Conservation (phyloP, 2,113 vertebrate genomes). For the Pao palembangensis region DNA sequence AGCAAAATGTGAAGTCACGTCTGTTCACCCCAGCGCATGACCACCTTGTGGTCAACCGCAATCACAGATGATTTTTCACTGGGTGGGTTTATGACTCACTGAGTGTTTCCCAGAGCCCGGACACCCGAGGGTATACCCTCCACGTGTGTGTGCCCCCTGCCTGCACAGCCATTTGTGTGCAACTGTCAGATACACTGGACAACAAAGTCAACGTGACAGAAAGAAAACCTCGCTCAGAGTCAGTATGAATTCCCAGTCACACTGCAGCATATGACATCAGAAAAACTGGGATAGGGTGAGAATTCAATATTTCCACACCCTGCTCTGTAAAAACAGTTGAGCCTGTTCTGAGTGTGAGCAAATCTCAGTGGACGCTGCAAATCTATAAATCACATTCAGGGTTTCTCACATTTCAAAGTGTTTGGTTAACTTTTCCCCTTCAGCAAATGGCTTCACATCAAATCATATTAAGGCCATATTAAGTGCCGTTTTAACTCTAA, state of each 20-base stretch:
- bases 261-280: slow-evolving; percentile 44
- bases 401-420: background rate
- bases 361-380: background rate
- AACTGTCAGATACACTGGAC: slow-evolving; percentile 44
- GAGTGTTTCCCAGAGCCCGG: slow-evolving; percentile 55
- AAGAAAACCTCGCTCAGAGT: slow-evolving; percentile 21
- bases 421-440: background rate
- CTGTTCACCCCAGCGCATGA: slow-evolving; percentile 50
- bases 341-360: background rate
- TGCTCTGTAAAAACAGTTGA: background rate
- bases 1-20: slow-evolving; percentile 48
- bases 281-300: slow-evolving; percentile 20
- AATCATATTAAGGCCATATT: background rate
- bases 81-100: slow-evolving; percentile 48
- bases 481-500: background rate
- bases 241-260: slow-evolving; percentile 34
- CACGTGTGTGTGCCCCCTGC: slow-evolving; percentile 26
- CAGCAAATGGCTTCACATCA: background rate
- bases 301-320: slow-evolving; percentile 18
- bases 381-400: background rate
- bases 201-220: slow-evolving; percentile 35
- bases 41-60: slow-evolving; percentile 45
- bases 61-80: slow-evolving; percentile 36
- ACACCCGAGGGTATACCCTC: slow-evolving; percentile 33
- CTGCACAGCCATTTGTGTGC: slow-evolving; percentile 42